A percentile compares a stretch with the other conserved stretches of the same genome.
Conservation (phyloP, 2,797 vertebrate genomes). For the Amniataba percoides region DNA sequence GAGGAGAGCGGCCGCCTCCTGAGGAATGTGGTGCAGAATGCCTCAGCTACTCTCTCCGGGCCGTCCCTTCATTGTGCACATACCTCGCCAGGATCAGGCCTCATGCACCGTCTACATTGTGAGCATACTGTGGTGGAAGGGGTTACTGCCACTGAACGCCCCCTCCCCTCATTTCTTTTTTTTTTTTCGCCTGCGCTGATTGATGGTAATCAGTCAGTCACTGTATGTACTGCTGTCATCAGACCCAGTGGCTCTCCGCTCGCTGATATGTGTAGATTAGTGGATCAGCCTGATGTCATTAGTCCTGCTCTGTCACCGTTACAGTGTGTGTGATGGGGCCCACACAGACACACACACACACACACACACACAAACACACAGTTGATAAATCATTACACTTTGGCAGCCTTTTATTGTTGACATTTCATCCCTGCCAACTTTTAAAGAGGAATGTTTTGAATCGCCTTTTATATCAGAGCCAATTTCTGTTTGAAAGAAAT, state of each 20-base stretch:
- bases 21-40: constrained; percentile 70
- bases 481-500: background rate
- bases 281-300: constrained; percentile 53
- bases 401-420: background rate
- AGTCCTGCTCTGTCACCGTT: constrained; percentile 14
- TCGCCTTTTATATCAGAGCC: background rate
- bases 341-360: background rate
- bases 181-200: constrained; percentile 47
- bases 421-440: background rate
- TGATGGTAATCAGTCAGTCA: constrained; percentile 51
- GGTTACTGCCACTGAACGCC: constrained; percentile 35
- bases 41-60: constrained; percentile 48
- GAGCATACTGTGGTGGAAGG: constrained; percentile 50
- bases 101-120: constrained; percentile 56
- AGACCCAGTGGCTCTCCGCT: constrained; percentile 32
- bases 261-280: constrained; percentile 48
- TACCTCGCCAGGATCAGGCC: constrained; percentile 45
- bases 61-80: constrained; percentile 60
- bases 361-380: background rate
- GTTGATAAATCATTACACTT: constrained; percentile 20
- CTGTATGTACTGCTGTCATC: constrained; percentile 57
- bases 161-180: too few relatives aligned
- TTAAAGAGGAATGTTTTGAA: background rate
- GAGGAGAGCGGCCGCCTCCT: constrained; percentile 42
- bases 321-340: background rate